These are phyloP conservation scores for Ips typographus DNA, from an alignment of 1,140 invertebrate genomes.

Conservation along the genomic window DNA sequence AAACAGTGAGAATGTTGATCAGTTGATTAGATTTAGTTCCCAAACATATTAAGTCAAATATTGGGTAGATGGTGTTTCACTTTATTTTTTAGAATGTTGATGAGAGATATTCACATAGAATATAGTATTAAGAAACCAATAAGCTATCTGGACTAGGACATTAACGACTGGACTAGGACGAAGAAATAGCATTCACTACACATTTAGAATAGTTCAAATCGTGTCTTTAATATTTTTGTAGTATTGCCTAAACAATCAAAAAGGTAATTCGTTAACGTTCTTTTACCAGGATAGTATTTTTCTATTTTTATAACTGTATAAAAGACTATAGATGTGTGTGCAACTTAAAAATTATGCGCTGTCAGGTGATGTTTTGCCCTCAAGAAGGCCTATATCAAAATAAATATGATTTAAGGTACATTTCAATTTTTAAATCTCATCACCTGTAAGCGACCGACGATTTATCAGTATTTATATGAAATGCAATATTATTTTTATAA, in stretches of 20 bases:
- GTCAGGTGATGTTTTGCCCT: constrained; percentile 7
- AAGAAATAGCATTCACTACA: neutral
- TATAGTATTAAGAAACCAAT: neutral
- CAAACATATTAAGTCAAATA: too few relatives aligned
- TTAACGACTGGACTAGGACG: neutral
- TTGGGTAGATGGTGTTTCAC: too few relatives aligned
- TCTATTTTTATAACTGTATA: constrained; percentile 42
- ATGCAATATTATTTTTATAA: constrained; percentile 42
- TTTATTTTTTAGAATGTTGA: too few relatives aligned
- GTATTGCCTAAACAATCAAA: neutral
- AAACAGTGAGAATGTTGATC: too few relatives aligned
- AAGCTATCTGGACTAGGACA: neutral
- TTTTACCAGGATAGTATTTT: constrained; percentile 23
- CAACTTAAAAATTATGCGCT: constrained; percentile 24
- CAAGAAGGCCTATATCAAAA: too few relatives aligned
- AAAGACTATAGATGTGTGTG: constrained; percentile 31
- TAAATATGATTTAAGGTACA: too few relatives aligned
- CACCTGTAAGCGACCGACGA: neutral
- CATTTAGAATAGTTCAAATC: neutral
- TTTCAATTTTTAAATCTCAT: too few relatives aligned
- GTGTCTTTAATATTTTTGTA: neutral
- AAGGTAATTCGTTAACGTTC: neutral
- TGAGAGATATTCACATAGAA: neutral
- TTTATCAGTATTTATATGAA: constrained; percentile 39
- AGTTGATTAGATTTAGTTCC: too few relatives aligned